Percentiles rank a stretch among this genome's conserved stretches.
Evolutionary conservation across 2,113 vertebrate genomes (phyloP).

Genomic region (Cavia porcellus): DNA sequence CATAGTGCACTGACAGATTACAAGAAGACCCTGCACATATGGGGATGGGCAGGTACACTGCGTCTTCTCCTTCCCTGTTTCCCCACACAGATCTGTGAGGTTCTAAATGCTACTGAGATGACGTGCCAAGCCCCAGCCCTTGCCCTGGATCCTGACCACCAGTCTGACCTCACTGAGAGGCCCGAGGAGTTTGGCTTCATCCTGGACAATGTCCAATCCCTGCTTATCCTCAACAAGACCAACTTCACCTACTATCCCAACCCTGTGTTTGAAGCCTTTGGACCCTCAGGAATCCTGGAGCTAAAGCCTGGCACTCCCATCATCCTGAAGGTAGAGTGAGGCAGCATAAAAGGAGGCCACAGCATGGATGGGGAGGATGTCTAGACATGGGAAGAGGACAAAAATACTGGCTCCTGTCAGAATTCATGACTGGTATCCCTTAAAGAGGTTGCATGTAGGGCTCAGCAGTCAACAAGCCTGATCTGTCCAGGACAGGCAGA

Average conservation of each 20-base stretch:
- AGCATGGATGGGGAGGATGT: rapidly evolving
- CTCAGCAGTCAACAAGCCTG: background rate
- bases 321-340: conserved; percentile 94
- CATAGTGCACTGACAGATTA: rapidly evolving
- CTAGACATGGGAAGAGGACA: background rate
- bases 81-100: conserved; percentile 91
- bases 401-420: background rate
- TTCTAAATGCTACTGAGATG: conserved; percentile 95
- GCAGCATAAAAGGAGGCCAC: background rate
- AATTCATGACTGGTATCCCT: rapidly evolving
- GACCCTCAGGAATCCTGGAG: conserved; percentile 94
- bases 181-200: conserved; percentile 98
- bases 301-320: conserved; percentile 98
- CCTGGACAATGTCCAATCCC: conserved; percentile 95
- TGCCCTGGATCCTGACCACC: conserved; percentile 90
- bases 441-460: background rate
- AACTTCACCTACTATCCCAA: conserved; percentile 98
- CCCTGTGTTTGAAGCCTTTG: conserved; percentile 95
- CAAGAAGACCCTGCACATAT: rapidly evolving
- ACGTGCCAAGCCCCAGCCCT: conserved; percentile 96
- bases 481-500: background rate
- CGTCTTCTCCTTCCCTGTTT: background rate
- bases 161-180: conserved; percentile 91
- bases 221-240: conserved; percentile 95
- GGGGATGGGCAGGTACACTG: rapidly evolving